Evolutionary conservation across 2,113 vertebrate species (phyloP), one percentile per base, ranked within the genome.

Genomic region (Lepidiolamprologus cunningtoni): DNA sequence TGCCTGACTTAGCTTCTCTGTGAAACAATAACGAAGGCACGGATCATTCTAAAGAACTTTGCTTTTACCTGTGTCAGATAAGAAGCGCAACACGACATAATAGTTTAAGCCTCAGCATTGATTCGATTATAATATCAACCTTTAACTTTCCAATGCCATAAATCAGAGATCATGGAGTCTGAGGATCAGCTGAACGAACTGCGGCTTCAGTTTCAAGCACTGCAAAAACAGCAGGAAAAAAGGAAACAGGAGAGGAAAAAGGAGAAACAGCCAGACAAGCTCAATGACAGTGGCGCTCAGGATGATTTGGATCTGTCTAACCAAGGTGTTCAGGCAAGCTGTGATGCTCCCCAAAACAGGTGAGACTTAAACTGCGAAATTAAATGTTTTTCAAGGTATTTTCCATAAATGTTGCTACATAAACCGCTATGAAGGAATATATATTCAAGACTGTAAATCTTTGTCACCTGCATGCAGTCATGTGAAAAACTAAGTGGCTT

Each of bases 161-260:
- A 17, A 42, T 61, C 28, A 11, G 5, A 92, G 89, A 87, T 61
- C 19, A 95, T 95, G 53, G 88, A 94, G 1, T 94, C 95, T 0
- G 71, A 91, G 4, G 87, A 94, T 12, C 86, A 88, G 31, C 66
- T 91, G 3, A 94, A 92, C 3, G 95, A 97, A 16, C 87, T 98
- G 88, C 95, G 94, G 90, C 96, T 97, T 80, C 98, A 98, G 95
- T 98, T 98, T 84, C 96, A 97, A 94, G 94, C 95, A 2, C 95
- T 99, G 9, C 97, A 99, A 94, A 96, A 97, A 54, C 97, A 98
- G 83, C 98, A 98, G 91, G 97, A 95, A 53, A 96, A 91, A 81
- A 93, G 88, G 86, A 94, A 97, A 80, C 87, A 96, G 95, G 95
- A 96, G 53, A 96, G 63, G 33, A 97, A 91, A 88, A 97, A 91